phyloP scores from a whole-genome alignment of 2,888 invertebrate species.

The Caenorhabditis sp. region DNA sequence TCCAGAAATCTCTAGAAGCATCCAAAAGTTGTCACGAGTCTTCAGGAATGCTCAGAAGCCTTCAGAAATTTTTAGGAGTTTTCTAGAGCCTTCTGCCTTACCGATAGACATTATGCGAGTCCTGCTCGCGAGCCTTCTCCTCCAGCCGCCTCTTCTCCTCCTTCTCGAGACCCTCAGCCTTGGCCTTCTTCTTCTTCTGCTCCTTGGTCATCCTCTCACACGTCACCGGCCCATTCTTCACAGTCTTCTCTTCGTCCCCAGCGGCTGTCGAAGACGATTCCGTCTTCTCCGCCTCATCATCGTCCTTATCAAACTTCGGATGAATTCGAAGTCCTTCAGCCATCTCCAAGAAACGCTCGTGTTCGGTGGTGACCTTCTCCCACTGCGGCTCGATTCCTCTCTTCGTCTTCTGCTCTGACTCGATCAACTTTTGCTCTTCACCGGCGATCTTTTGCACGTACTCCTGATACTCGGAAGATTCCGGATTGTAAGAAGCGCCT shows the following conservation, averaged over 20 bases:
- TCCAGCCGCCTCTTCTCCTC: constrained; percentile 60
- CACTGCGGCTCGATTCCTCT: constrained; percentile 62
- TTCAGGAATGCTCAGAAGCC: too few relatives aligned
- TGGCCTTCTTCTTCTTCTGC: constrained; percentile 62
- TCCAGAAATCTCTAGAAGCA: too few relatives aligned
- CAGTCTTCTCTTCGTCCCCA: constrained; percentile 22
- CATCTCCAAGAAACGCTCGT: constrained; percentile 64
- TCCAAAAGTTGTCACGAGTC: too few relatives aligned
- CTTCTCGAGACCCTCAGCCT: constrained; percentile 52
- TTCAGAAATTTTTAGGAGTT: neutral
- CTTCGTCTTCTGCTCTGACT: constrained; percentile 47
- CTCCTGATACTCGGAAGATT: constrained; percentile 64
- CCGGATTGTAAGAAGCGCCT: constrained; percentile 74
- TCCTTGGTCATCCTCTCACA: constrained; percentile 62
- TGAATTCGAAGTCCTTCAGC: constrained; percentile 66
- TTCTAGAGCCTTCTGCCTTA: neutral
- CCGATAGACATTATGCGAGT: constrained; percentile 64
- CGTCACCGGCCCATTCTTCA: constrained; percentile 6
- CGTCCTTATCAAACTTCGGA: constrained; percentile 58
- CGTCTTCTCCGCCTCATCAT: constrained; percentile 20
- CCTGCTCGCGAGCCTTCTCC: constrained; percentile 55
- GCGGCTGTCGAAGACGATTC: too few relatives aligned
- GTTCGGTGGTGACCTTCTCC: constrained; percentile 59
- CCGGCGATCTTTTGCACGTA: constrained; percentile 62
- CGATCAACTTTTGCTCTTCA: constrained; percentile 65